Conservation (phyloP, 2,113 vertebrate genomes). For the human (Homo sapiens) region GRCh38 chr7:18964001-18964500, state of each 20-base stretch:
- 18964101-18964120: background rate
- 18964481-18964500: background rate
- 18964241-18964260: background rate
- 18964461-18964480: background rate
- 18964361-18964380: background rate
- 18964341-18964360: background rate
- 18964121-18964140: background rate
- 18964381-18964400: background rate
- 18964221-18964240: background rate
- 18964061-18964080: too few relatives aligned
- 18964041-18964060: background rate
- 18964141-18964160: background rate
- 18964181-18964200: background rate
- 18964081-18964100: background rate
- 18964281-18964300: background rate
- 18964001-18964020: background rate
- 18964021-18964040: background rate
- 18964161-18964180: background rate
- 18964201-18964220: background rate
- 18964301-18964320: background rate
- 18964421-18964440: background rate
- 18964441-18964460: background rate
- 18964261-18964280: background rate
- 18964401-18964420: background rate
- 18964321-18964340: background rate